Evolutionary conservation across 1,140 invertebrate genomes (phyloP).

Genomic region (Metopolophium dirhodum): DNA sequence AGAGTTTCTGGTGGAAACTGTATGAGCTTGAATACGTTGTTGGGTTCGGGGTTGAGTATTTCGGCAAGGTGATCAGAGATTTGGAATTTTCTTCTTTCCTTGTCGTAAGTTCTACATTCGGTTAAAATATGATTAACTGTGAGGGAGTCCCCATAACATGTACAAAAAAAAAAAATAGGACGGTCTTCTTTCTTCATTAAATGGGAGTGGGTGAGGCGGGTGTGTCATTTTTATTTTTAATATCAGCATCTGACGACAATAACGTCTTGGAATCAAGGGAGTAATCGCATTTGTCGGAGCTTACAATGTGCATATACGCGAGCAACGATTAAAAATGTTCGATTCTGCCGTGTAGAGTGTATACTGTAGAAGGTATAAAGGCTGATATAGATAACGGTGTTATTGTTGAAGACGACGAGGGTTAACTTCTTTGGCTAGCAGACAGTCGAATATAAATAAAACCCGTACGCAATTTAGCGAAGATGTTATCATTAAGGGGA

Average conservation of each 20-base stretch:
- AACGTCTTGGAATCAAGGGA: not conserved
- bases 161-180: too few relatives aligned
- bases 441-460: not conserved
- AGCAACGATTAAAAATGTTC: not conserved
- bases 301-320: not conserved
- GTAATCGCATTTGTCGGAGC: not conserved
- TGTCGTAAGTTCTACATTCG: too few relatives aligned
- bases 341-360: not conserved
- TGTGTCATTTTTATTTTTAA: not conserved
- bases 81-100: too few relatives aligned
- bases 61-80: too few relatives aligned
- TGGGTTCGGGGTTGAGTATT: too few relatives aligned
- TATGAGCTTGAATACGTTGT: too few relatives aligned
- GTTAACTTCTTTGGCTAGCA: not conserved
- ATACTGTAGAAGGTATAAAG: not conserved
- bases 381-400: not conserved
- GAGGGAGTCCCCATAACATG: too few relatives aligned
- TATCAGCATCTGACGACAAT: not conserved
- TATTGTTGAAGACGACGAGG: not conserved
- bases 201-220: too few relatives aligned
- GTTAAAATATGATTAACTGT: too few relatives aligned
- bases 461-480: slow-evolving; percentile 35
- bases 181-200: too few relatives aligned
- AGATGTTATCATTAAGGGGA: slow-evolving; percentile 43
- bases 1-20: too few relatives aligned